These are phyloP conservation scores for Patella caerulea DNA, from an alignment of 2,888 invertebrate genomes.

Conservation along the genomic window DNA sequence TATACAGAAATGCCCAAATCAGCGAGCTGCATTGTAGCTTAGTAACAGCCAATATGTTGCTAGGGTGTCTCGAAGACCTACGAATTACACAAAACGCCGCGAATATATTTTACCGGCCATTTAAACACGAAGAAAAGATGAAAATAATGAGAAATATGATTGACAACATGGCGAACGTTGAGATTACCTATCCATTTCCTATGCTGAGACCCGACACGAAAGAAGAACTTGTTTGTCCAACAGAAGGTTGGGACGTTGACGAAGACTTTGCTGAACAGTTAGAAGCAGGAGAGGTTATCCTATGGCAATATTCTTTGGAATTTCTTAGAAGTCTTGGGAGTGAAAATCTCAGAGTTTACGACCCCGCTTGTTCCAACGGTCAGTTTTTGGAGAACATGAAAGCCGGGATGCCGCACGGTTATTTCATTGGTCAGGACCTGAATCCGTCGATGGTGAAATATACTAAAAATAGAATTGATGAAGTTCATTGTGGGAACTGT, in stretches of 20 bases:
- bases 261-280: constrained; percentile 48
- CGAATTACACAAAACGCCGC: constrained; percentile 42
- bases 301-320: constrained; percentile 43
- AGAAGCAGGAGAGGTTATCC: constrained; percentile 46
- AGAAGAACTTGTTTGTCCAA: constrained; percentile 46
- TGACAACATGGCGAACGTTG: constrained; percentile 26
- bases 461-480: constrained; percentile 44
- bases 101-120: constrained; percentile 39
- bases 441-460: constrained; percentile 51
- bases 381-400: constrained; percentile 48
- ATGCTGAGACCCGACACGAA: constrained; percentile 41
- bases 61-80: constrained; percentile 44
- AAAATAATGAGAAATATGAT: constrained; percentile 39
- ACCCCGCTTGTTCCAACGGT: constrained; percentile 52
- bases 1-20: constrained; percentile 44
- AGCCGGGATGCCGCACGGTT: constrained; percentile 44
- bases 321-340: constrained; percentile 34
- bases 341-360: constrained; percentile 40
- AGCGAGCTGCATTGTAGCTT: constrained; percentile 51
- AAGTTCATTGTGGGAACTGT: constrained; percentile 51
- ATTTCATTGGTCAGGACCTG: constrained; percentile 51
- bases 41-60: constrained; percentile 49
- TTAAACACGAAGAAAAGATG: constrained; percentile 43
- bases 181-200: constrained; percentile 47
- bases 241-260: constrained; percentile 51